A percentile compares a stretch with the other conserved stretches of the same genome.
phyloP scores from a whole-genome alignment of 2,113 vertebrate species.

The Piprites chloris region DNA sequence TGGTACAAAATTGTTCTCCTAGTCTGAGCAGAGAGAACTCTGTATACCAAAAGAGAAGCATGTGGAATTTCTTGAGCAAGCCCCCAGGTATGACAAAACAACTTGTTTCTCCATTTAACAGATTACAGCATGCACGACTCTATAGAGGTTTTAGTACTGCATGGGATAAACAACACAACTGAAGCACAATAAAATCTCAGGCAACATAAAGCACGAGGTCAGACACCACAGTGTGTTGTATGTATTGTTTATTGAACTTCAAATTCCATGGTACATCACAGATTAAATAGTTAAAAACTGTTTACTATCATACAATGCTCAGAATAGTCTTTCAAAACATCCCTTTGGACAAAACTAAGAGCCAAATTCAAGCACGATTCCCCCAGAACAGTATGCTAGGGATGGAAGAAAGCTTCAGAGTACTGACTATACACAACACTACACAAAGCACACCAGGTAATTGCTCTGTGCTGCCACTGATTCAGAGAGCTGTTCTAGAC shows the following conservation, averaged over 20 bases:
- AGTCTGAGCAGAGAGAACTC: neutral
- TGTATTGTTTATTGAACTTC: conserved; percentile 41
- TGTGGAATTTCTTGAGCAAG: neutral
- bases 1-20: neutral
- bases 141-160: neutral
- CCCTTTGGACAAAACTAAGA: conserved; percentile 40
- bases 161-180: neutral
- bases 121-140: neutral
- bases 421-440: neutral
- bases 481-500: neutral
- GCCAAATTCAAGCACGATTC: conserved; percentile 11
- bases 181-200: neutral
- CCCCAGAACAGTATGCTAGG: neutral
- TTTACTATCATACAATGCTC: conserved; percentile 20
- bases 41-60: neutral
- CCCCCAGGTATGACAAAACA: neutral
- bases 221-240: neutral
- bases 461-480: neutral
- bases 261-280: conserved; percentile 10
- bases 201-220: neutral
- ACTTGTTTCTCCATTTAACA: neutral
- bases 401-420: neutral
- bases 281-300: conserved; percentile 60
- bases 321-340: conserved; percentile 39
- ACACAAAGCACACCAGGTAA: neutral